Evolutionary conservation across 2,888 invertebrate genomes (phyloP), one percentile per base, ranked within the genome.

Genomic region (Cheilosia grossa): DNA sequence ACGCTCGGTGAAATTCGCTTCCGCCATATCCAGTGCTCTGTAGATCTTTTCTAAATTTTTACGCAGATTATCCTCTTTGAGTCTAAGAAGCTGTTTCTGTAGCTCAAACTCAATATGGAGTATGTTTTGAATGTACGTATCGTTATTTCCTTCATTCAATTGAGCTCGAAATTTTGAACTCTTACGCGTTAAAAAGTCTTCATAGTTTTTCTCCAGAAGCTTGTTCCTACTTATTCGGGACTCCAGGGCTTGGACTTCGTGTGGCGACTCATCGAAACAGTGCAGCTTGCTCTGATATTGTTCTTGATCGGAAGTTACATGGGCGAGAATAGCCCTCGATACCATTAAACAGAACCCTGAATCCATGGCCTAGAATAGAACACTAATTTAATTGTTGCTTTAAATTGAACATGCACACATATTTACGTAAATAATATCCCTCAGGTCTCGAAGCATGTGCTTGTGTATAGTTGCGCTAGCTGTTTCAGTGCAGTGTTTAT

Each of bases 301-400:
- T 37, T 44, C 47, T n/a, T 74, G 82, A 1, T 73, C 80, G 4
- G 59, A 24, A 17, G 44, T 37, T 0, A 61, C 69, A 56, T 80
- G 66, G 1, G 80, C 59, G 5, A 85, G 54, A 27, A 85, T 54
- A 13, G 80, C 72, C 19, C 59, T 70, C 0, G 80, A 85, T 9
- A 75, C 56, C 80, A 85, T 85, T 33, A 85, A 59, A 5, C 66
- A 54, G 27, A 85, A 80, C 1, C 70, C 74, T 4, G 74, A 49
- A 19, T 85, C 85, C 66, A 80, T 80, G 15, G 59, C 47, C 85
- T 85, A 10, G 3, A 77, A 74, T 21, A 15, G 9, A 19, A 49
- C 6, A 33, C 4, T 4, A 15, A 4, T 0, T 4, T 27, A 24
- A 4, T 24, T 13, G 10, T 10, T 9, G 21, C 13, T 17, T 24